Conservation (phyloP, 1,140 invertebrate species). For the Drosophila jambulina region DNA sequence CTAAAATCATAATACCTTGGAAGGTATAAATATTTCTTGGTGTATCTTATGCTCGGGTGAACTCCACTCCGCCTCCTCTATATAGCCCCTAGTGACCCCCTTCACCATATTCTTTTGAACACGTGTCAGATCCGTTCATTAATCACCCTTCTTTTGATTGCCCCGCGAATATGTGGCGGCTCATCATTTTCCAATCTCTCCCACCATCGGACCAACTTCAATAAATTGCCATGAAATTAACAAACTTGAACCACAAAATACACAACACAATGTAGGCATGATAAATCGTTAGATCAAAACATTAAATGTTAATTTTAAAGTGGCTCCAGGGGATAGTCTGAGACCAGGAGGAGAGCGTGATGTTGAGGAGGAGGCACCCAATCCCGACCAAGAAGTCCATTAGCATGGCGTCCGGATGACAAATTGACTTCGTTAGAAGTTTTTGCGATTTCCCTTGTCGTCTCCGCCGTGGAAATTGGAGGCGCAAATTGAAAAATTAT, state of each 20-base stretch:
- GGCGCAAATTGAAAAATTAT: constrained; percentile 73
- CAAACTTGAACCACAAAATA: constrained; percentile 33
- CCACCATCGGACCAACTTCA: constrained; percentile 35
- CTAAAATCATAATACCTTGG: no score
- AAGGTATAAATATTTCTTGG: not conserved
- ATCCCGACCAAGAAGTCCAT: constrained; percentile 37
- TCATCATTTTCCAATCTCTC: constrained; percentile 34
- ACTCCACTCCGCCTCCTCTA: constrained; percentile 1
- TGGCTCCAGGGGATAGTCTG: constrained; percentile 14
- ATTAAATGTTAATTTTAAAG: constrained; percentile 69
- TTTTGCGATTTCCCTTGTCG: constrained; percentile 17
- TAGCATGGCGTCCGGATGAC: constrained; percentile 64
- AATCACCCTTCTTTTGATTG: constrained; percentile 51
- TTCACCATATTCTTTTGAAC: constrained; percentile 11
- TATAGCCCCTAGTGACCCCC: constrained; percentile 9
- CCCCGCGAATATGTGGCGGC: constrained; percentile 35
- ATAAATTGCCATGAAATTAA: constrained; percentile 78
- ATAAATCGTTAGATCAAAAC: constrained; percentile 53
- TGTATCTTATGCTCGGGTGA: constrained; percentile 33
- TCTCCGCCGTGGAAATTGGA: constrained; percentile 54
- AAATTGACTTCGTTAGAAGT: constrained; percentile 76
- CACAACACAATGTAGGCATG: constrained; percentile 15
- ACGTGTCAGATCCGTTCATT: constrained; percentile 44
- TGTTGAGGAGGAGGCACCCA: constrained; percentile 7
- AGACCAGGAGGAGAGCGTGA: not conserved